A percentile compares a stretch with the other conserved stretches of the same genome.
These are phyloP conservation scores for Lissonota sp. DNA, from an alignment of 2,888 invertebrate species.

Conservation along the genomic window DNA sequence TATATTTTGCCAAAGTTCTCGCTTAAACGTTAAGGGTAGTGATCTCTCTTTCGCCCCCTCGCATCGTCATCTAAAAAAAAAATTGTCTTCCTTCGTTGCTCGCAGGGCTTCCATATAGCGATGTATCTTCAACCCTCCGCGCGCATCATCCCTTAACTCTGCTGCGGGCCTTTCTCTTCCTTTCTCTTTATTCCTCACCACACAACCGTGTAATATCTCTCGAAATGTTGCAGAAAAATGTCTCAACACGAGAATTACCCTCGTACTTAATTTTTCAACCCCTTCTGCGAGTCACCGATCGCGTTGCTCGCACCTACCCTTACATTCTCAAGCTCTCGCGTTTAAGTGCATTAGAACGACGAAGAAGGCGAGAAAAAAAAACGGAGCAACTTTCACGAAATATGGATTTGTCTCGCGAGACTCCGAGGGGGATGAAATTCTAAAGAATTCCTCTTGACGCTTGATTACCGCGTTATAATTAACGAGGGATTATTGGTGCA, in stretches of 20 bases:
- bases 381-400: conserved; percentile 9
- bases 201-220: conserved; percentile 1
- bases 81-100: conserved; percentile 23
- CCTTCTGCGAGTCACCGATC: neutral
- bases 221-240: neutral
- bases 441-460: neutral
- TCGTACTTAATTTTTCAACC: neutral
- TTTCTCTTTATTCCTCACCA: neutral
- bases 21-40: conserved; percentile 35
- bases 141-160: conserved; percentile 34
- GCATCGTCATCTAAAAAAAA: conserved; percentile 1
- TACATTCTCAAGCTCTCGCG: conserved; percentile 6
- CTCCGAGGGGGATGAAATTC: neutral
- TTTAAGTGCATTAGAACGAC: conserved; percentile 30
- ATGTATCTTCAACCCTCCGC: conserved; percentile 35
- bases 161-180: conserved; percentile 21
- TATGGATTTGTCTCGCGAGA: conserved; percentile 10
- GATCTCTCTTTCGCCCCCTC: conserved; percentile 43
- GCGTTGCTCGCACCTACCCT: neutral
- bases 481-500: neutral
- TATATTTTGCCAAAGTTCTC: conserved; percentile 66
- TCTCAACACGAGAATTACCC: neutral
- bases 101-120: conserved; percentile 9
- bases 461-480: conserved; percentile 20
- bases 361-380: neutral